Percentiles rank a stretch among this genome's conserved stretches.
These are phyloP conservation scores for Zele albiditarsus DNA, from an alignment of 2,888 invertebrate species.

Conservation along the genomic window DNA sequence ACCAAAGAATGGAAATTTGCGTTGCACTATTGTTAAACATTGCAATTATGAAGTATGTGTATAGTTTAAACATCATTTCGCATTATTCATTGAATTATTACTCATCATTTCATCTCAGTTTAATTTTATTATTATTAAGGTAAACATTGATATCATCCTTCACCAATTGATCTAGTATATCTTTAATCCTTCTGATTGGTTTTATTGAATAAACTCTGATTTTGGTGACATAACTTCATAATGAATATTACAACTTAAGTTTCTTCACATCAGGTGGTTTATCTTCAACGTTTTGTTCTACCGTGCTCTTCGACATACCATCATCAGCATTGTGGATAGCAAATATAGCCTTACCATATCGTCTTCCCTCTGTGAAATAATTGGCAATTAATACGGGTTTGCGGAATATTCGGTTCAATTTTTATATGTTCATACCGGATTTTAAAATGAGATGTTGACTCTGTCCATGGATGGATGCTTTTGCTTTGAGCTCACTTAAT, in stretches of 20 bases:
- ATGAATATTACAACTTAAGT: not conserved
- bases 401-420: not conserved
- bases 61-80: not conserved
- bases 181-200: not conserved
- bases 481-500: conserved; percentile 80
- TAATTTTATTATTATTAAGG: not conserved
- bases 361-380: conserved; percentile 63
- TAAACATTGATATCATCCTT: not conserved
- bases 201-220: not conserved
- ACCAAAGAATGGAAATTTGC: conserved; percentile 26
- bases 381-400: not conserved
- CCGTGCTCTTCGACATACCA: conserved; percentile 10
- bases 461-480: conserved; percentile 78
- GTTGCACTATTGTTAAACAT: not conserved
- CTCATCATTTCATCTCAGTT: conserved; percentile 16
- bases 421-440: conserved; percentile 75
- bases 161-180: not conserved
- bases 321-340: conserved; percentile 48
- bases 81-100: conserved; percentile 2
- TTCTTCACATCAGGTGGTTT: not conserved
- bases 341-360: conserved; percentile 63
- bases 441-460: conserved; percentile 78
- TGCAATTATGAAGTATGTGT: not conserved
- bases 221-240: not conserved
- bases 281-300: conserved; percentile 21